phyloP scores from a whole-genome alignment of 2,113 vertebrate species.

The Xiphophorus hellerii region DNA sequence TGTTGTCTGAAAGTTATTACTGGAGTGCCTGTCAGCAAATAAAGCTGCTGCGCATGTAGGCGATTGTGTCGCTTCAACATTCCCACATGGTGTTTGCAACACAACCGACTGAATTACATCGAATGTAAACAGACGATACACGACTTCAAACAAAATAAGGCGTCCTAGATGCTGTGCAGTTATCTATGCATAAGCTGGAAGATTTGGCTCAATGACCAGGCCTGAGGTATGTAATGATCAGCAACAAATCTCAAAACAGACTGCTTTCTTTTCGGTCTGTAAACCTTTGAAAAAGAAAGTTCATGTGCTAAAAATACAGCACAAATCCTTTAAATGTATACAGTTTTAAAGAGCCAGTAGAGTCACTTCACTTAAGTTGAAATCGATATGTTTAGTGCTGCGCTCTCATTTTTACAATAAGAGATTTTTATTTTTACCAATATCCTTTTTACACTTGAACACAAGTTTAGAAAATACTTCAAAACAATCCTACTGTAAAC shows the following conservation, averaged over 20 bases:
- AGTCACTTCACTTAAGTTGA: not conserved
- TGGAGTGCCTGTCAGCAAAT: conserved; percentile 4
- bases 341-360: no score
- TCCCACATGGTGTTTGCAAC: not conserved
- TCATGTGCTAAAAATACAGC: not conserved
- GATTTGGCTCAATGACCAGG: not conserved
- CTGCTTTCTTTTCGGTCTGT: not conserved
- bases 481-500: not conserved
- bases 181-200: not conserved
- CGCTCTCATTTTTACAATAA: not conserved
- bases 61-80: not conserved
- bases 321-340: not conserved
- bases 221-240: not conserved
- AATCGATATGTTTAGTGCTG: not conserved
- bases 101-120: not conserved
- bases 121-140: conserved; percentile 13
- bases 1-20: conserved; percentile 7
- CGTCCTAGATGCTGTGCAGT: conserved; percentile 9
- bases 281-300: not conserved
- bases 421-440: not conserved
- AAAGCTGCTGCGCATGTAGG: not conserved
- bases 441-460: not conserved
- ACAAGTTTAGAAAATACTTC: not conserved
- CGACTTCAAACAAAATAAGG: conserved; percentile 11
- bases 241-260: conserved; percentile 1